phyloP scores from a whole-genome alignment of 1,140 invertebrate species.

The honey bee (Apis mellifera) region DNA sequence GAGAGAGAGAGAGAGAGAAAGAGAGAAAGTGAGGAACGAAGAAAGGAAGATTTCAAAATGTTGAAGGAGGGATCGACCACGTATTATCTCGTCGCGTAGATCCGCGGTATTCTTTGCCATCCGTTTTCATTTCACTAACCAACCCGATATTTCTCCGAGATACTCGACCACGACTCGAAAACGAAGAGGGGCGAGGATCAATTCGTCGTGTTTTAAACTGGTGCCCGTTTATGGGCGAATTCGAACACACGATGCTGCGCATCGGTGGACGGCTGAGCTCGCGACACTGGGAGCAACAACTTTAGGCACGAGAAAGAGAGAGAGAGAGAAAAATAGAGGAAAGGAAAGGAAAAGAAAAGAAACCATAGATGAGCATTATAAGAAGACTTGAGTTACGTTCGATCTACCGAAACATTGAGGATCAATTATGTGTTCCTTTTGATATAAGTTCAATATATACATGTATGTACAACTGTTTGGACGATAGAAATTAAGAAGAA shows the following conservation, averaged over 20 bases:
- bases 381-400: slow-evolving; percentile 17
- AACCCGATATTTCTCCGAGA: slow-evolving; percentile 49
- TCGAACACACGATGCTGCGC: slow-evolving; percentile 41
- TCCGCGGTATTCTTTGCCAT: slow-evolving; percentile 65
- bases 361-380: neutral
- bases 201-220: slow-evolving; percentile 18
- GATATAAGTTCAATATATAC: slow-evolving; percentile 16
- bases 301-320: neutral
- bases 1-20: slow-evolving; percentile 14
- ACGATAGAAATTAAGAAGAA: slow-evolving; percentile 8
- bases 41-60: slow-evolving; percentile 7
- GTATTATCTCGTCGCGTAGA: slow-evolving; percentile 67
- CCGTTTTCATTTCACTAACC: slow-evolving; percentile 47
- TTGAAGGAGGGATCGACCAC: slow-evolving; percentile 62
- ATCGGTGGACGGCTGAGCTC: slow-evolving; percentile 50
- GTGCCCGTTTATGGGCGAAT: slow-evolving; percentile 8
- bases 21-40: neutral
- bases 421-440: slow-evolving; percentile 31
- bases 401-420: slow-evolving; percentile 12
- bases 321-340: no score
- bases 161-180: slow-evolving; percentile 50
- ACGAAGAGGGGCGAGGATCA: slow-evolving; percentile 15
- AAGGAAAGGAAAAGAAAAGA: no score
- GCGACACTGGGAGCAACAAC: slow-evolving; percentile 9
- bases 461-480: neutral